Evolutionary conservation across 37 sponge, comb jelly and placozoan genomes (phyloP).

Genomic region (Beroe ovata): DNA sequence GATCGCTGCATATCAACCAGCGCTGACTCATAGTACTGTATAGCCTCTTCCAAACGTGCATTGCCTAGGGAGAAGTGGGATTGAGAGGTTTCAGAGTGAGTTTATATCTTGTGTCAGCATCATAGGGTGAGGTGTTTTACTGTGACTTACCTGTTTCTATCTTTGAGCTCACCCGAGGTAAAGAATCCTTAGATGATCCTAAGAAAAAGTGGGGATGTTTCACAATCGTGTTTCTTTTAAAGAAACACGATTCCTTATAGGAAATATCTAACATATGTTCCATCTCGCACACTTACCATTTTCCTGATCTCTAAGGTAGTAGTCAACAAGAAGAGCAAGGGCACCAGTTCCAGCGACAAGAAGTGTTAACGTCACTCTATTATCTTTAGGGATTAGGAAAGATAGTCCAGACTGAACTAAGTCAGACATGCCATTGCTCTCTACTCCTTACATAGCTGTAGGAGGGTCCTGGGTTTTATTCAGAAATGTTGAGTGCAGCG

Average conservation of each 20-base stretch:
- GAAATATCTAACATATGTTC: no score
- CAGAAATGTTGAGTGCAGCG: no score
- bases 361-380: background rate
- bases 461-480: no score
- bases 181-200: background rate
- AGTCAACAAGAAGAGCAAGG: slow-evolving; percentile 33
- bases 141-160: background rate
- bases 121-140: no score
- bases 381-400: slow-evolving; percentile 23
- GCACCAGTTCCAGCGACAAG: slow-evolving; percentile 57
- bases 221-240: no score
- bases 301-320: slow-evolving; percentile 6
- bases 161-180: background rate
- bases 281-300: slow-evolving; percentile 22
- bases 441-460: background rate
- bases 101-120: no score
- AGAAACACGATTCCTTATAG: no score
- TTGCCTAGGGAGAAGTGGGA: slow-evolving; percentile 9
- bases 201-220: no score
- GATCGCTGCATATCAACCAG: slow-evolving; percentile 36
- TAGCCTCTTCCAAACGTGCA: slow-evolving; percentile 28
- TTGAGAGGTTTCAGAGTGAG: no score
- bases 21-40: slow-evolving; percentile 30
- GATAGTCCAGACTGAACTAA: slow-evolving; percentile 13
- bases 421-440: background rate